Evolutionary conservation across 35 echinoderm and acorn worm genomes (phyloP), one percentile per base, ranked within the genome.

Genomic region (Nesometra sesokonis): DNA sequence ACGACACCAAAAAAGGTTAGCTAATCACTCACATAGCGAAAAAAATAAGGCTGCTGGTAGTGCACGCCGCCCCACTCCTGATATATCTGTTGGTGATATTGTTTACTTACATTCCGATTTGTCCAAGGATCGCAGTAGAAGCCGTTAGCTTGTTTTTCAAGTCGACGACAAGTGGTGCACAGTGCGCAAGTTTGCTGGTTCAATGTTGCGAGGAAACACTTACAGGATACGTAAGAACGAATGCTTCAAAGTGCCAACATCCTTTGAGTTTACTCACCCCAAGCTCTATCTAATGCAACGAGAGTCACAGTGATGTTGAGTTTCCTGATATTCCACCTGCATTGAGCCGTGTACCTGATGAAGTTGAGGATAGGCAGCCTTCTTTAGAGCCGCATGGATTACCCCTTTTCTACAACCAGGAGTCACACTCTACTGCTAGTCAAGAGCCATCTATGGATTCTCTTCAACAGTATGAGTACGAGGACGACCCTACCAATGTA

Each of bases 101-200:
- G 86, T 87, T 21, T 94, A 91, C 82, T 36, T 91, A 35, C 80
- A 91, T 33, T 47, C 34, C 36, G 93, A 94, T 52, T 86, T 35
- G 29, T 86, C 78, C 35, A 94, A 82, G 39, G 35, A 77, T 0
- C 35, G 85, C 0, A 78, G 79, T 32, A 33, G 89, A 79, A 81
- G 32, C 36, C 39, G 84, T 0, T 94, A 2, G 88, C 79, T 31
- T 35, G 83, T 33, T 86, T 83, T n/a, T n/a, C n/a, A n/a, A 27
- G 43, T 90, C 46, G 79, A 90, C 34, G 84, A 46, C 37, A 47
- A n/a, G 31, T 93, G 92, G 89, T 90, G 84, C 36, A 87, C 78
- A 36, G 80, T 93, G 11, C 79, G 89, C 8, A 93, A 93, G 47
- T 93, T 93, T 77, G 39, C 84, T 32, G 92, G 84, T 3, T 38